Conservation (phyloP, 1,140 invertebrate genomes). For the Zaprionus kolodkinae region DNA sequence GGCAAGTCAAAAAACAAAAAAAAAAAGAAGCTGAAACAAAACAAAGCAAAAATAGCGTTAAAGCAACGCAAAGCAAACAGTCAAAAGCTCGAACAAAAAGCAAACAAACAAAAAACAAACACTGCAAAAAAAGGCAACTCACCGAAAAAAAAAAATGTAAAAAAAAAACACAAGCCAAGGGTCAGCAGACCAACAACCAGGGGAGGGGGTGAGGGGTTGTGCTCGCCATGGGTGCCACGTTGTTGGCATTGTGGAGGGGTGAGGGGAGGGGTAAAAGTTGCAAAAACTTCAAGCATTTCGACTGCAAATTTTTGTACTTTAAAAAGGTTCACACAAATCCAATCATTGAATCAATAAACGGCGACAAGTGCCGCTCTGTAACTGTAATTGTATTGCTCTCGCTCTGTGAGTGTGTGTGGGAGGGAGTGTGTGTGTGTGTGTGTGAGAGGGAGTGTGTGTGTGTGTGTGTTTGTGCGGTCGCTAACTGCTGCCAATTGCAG, state of each 20-base stretch:
- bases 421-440: conserved; percentile 4
- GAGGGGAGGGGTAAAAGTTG: conserved; percentile 15
- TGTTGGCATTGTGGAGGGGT: neutral
- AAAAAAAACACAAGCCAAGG: conserved; percentile 46
- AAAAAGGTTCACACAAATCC: conserved; percentile 76
- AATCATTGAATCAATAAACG: conserved; percentile 82
- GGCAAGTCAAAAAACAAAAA: conserved; percentile 14
- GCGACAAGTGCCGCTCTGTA: conserved; percentile 62
- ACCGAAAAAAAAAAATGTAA: conserved; percentile 44
- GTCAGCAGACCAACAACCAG: conserved; percentile 31
- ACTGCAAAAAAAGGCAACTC: conserved; percentile 76
- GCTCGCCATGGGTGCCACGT: conserved; percentile 15
- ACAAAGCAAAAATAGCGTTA: conserved; percentile 71
- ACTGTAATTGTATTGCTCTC: conserved; percentile 11
- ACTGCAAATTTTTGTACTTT: conserved; percentile 60
- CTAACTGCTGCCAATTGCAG: conserved; percentile 64
- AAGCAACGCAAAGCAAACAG: conserved; percentile 81
- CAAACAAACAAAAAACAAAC: conserved; percentile 74
- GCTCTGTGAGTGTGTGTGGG: conserved; percentile 13
- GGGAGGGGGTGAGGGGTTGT: neutral
- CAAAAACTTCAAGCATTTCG: conserved; percentile 65
- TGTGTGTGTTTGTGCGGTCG: conserved; percentile 29
- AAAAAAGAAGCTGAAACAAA: conserved; percentile 34
- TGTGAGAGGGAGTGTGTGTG: neutral
- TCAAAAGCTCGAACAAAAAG: conserved; percentile 68